Conservation (phyloP, 1,140 invertebrate genomes). For the Idris sp. region DNA sequence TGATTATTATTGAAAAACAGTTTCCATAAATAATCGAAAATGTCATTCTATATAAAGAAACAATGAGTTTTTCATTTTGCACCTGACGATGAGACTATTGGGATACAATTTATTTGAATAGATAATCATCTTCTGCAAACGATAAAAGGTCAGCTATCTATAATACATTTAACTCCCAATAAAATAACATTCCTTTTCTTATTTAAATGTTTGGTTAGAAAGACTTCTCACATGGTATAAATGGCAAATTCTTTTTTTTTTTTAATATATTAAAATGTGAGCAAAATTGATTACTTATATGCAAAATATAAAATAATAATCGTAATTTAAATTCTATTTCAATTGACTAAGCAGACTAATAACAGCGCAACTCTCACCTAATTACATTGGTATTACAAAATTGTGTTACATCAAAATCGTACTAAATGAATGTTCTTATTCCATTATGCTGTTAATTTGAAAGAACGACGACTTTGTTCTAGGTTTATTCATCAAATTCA, state of each 20-base stretch:
- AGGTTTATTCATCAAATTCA: conserved; percentile 1
- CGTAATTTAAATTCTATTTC: background rate
- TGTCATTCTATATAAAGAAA: conserved; percentile 18
- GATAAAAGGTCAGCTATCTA: conserved; percentile 32
- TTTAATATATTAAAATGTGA: too few species aligned
- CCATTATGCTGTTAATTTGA: conserved; percentile 1
- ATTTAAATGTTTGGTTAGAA: background rate
- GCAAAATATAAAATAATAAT: too few species aligned
- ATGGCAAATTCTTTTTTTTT: conserved; percentile 4
- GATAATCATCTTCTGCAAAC: conserved; percentile 22
- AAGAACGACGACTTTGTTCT: background rate
- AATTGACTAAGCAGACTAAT: conserved; percentile 8
- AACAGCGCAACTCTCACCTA: background rate
- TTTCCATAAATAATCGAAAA: conserved; percentile 19
- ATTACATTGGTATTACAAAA: conserved; percentile 6
- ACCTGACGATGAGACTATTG: conserved; percentile 2
- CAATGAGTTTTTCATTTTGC: conserved; percentile 20
- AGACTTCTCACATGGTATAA: background rate
- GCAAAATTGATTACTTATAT: too few species aligned
- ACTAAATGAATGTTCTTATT: too few species aligned
- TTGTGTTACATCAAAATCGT: conserved; percentile 5
- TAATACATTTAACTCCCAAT: background rate
- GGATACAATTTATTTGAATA: conserved; percentile 27
- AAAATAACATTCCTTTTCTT: conserved; percentile 5
- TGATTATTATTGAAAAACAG: conserved; percentile 10